Evolutionary conservation across 2,113 vertebrate genomes (phyloP), one percentile per base, ranked within the genome.

Genomic region (Neogobius melanostomus): DNA sequence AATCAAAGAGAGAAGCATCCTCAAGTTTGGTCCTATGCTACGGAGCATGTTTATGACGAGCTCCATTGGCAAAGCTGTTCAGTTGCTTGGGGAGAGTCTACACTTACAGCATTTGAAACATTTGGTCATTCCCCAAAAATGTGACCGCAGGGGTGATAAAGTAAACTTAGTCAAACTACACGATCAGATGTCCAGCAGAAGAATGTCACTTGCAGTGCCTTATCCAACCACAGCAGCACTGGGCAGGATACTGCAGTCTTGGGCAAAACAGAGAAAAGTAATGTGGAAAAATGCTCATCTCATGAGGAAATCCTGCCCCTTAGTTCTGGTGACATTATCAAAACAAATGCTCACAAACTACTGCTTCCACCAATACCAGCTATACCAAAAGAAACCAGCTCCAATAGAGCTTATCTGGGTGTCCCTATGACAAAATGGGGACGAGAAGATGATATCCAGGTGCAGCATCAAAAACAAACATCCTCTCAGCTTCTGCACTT

Each of bases 391-490:
- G 45, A 72, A 68, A 60, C 51, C 17, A 42, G 49, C n/a, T 78
- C 75, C 11, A 54, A 52, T 7, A 74, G 69, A 17, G 70, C 74
- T 11, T n/a, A 42, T 73, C 51, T 68, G 59, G 43, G 11, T 53
- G 44, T 71, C 43, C 69, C 64, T 2, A n/a, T 76, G 14, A 59
- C 74, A 10, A 64, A 60, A 49, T 76, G 79, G 69, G 81, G 72
- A 51, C 28, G 21, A 54, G 82, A 54, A 42, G 76, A 81, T 10
- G 61, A 75, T 64, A 66, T 82, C 50, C 64, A 77, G 67, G 75
- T 90, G 67, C 84, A 86, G 36, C 81, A 90, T 78, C 87, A 88
- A 77, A 92, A 92, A 81, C 90, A 91, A 82, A 92, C 92, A 45
- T 85, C 90, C 56, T 81, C 80, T 59, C 91, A 92, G 70, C 84